These are phyloP conservation scores for Vanessa tameamea DNA, from an alignment of 1,140 invertebrate species.

Conservation along the genomic window DNA sequence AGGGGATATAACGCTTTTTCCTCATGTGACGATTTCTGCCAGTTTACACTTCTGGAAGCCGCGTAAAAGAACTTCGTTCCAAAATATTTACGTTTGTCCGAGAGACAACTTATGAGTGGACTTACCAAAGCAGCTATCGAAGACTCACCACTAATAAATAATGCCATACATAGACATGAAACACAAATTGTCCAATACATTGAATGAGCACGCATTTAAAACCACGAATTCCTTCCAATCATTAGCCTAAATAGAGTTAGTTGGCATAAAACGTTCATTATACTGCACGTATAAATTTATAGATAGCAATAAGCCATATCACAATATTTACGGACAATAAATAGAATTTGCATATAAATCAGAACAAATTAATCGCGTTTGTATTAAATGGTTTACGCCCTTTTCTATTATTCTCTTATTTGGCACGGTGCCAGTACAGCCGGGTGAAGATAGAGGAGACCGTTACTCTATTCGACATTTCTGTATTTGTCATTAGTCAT, in stretches of 20 bases:
- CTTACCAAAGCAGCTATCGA: too few relatives aligned
- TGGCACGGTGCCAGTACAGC: background rate
- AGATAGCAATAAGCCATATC: conserved; percentile 13
- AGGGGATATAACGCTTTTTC: too few relatives aligned
- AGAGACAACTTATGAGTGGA: too few relatives aligned
- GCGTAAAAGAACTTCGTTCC: too few relatives aligned
- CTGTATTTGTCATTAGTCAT: background rate
- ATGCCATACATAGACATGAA: too few relatives aligned
- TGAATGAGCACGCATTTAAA: background rate
- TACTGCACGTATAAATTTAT: background rate
- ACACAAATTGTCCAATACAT: background rate
- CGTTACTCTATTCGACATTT: conserved; percentile 5
- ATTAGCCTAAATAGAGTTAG: conserved; percentile 4
- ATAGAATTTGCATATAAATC: conserved; percentile 17
- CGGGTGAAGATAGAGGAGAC: background rate
- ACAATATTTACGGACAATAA: conserved; percentile 16
- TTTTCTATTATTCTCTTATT: conserved; percentile 15
- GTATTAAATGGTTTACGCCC: conserved; percentile 15
- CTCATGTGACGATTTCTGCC: too few relatives aligned
- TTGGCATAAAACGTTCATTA: conserved; percentile 2
- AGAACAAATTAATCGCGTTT: conserved; percentile 10
- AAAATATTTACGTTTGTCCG: too few relatives aligned
- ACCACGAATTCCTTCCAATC: background rate
- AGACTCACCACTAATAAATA: too few relatives aligned
- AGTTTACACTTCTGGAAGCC: too few relatives aligned